These are phyloP conservation scores for Belgica antarctica DNA, from an alignment of 2,888 invertebrate genomes.

Conservation along the genomic window DNA sequence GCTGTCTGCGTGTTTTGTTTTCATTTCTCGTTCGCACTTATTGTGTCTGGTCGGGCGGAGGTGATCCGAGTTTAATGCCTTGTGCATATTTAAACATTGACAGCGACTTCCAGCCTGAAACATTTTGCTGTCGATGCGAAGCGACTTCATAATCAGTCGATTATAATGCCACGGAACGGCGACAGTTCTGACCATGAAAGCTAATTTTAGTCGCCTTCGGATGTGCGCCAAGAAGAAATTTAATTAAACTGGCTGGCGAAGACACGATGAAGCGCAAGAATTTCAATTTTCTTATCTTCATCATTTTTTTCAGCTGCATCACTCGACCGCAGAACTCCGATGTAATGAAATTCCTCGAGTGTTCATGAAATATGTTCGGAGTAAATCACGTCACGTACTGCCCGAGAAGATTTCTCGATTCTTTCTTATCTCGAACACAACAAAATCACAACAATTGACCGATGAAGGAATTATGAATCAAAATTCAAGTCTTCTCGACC, in stretches of 20 bases:
- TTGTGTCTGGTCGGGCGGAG: slow-evolving; percentile 3
- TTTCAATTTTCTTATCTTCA: background rate
- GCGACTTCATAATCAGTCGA: background rate
- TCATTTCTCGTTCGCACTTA: background rate
- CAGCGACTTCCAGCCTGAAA: background rate
- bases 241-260: background rate
- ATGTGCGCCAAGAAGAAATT: background rate
- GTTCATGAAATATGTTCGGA: slow-evolving; percentile 6
- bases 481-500: background rate
- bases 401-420: slow-evolving; percentile 13
- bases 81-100: background rate
- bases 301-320: background rate
- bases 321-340: background rate
- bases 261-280: background rate
- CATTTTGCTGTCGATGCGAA: background rate
- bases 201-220: background rate
- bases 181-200: background rate
- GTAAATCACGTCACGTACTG: slow-evolving; percentile 17
- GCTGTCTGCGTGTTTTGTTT: background rate
- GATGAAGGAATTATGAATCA: slow-evolving; percentile 22
- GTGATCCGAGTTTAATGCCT: too few relatives aligned
- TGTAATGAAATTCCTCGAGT: background rate
- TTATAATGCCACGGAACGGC: slow-evolving; percentile 7
- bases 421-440: background rate
- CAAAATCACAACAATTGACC: slow-evolving; percentile 24